Base-by-base conservation (phyloP, 2,113 vertebrate genomes). In the Monopterus albus region DNA sequence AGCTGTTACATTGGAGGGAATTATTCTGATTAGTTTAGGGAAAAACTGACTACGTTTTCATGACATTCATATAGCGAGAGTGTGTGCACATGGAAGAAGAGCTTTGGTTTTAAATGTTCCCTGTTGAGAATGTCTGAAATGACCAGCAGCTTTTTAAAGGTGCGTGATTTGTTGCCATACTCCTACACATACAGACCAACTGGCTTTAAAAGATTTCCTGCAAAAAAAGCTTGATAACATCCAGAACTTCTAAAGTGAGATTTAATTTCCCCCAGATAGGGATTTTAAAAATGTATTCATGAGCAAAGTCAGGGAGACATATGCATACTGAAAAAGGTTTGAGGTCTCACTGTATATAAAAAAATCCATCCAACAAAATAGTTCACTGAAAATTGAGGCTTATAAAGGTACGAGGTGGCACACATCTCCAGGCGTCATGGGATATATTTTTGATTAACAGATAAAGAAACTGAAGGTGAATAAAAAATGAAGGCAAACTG, bases 221-320 rank as follows among this genome's bases (percentile, higher is more conserved):
- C 58, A 56, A 78, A 78, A 66, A 50, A 82, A n/a, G 76, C 42
- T 66, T 28, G 57, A 84, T 84, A 72, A 72, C 23, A 67, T 82
- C 65, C 49, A 0, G 1, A 71, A 78, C 57, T 82, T 87, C 65
- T 72, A 31, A 87, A 78, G 65, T 35, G 49, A 73, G 80, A 78
- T 76, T 85, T 79, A 57, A 80, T 76, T 82, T 63, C 23, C 56
- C 26, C 59, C 26, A 68, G 75, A 55, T 0, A 26, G 43, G 59
- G 63, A 71, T 82, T 84, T 60, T 26, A 28, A 59, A 79, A 77
- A 77, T 78, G 20, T 63, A 81, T 78, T 84, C 58, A 66, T 65
- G 83, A 73, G 50, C 49, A 77, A 74, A 83, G 68, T 85, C 77
- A 51, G 29, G 53, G 51, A 84, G 65, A 78, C 66, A 56, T 38